Evolutionary conservation across 2,888 invertebrate species (phyloP), one percentile per base, ranked within the genome.

Genomic region (Drosophila percnosoma): DNA sequence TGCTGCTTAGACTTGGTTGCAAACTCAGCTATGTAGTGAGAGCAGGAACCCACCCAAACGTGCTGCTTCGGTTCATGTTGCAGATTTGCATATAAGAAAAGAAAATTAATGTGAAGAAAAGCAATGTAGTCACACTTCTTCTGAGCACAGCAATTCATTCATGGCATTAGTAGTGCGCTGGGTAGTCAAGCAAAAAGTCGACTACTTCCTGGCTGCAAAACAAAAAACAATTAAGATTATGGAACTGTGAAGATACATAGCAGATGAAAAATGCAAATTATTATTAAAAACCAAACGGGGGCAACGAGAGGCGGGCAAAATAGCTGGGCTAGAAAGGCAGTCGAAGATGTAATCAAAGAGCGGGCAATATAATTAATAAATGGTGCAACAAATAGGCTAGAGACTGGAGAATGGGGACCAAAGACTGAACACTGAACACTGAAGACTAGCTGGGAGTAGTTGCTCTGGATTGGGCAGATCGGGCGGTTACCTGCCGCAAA

Each of bases 211-310:
- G 70, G 55, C 49, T 24, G 11, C 40, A 52, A 45, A 66, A n/a
- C 15, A 34, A 52, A 51, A 68, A 54, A 55, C 51, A 62, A 59
- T 59, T 54, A 63, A 52, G 45, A 48, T 53, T 52, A 59, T 70
- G 57, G 40, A 72, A 63, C 48, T 45, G 45, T 55, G 29, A 57
- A 77, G 86, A 64, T 68, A 71, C 61, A 69, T 54, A 71, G 59
- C 83, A 83, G 84, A 75, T 84, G 87, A 84, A 81, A 73, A 81
- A 85, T 89, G 85, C 82, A 89, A 85, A 85, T 85, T 74, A 84
- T 78, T 73, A 74, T 68, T 66, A 54, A 49, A 52, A 68, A 57
- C n/a, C 53, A 11, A 63, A 53, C 42, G 42, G 40, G 45, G 4
- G 24, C 45, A 45, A 45, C 8, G 45, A 53, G 29, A 64, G 38